Evolutionary conservation across 2,888 invertebrate species (phyloP).

Genomic region (Coenonympha arcania): DNA sequence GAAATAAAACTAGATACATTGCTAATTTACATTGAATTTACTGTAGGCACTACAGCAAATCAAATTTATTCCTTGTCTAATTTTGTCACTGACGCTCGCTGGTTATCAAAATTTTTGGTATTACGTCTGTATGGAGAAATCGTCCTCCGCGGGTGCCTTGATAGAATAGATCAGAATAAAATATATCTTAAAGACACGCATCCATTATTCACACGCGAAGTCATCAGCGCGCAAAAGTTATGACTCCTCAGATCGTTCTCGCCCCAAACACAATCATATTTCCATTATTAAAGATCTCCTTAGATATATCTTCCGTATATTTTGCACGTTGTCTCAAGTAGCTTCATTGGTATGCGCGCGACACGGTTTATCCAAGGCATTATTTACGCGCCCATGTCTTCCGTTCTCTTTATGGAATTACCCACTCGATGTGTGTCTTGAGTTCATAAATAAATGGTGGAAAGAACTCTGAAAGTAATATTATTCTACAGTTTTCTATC

Average conservation of each 20-base stretch:
- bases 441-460: neutral
- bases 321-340: constrained; percentile 15
- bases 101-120: no score
- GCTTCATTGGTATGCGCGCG: constrained; percentile 32
- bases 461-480: neutral
- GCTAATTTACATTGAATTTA: no score
- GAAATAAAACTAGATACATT: no score
- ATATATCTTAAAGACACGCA: constrained; percentile 19
- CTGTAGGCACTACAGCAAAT: no score
- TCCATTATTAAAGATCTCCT: no score
- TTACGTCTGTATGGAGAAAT: no score
- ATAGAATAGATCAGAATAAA: constrained; percentile 18
- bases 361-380: constrained; percentile 27
- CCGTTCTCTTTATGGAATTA: constrained; percentile 9
- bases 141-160: no score
- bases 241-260: constrained; percentile 23
- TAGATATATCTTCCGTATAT: constrained; percentile 22
- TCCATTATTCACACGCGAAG: constrained; percentile 11
- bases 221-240: constrained; percentile 14
- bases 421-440: neutral
- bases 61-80: no score
- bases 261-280: no score
- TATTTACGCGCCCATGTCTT: constrained; percentile 22
- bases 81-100: no score
- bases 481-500: no score